These are phyloP conservation scores for Syngnathus scovelli DNA, from an alignment of 2,113 vertebrate species.

Conservation along the genomic window DNA sequence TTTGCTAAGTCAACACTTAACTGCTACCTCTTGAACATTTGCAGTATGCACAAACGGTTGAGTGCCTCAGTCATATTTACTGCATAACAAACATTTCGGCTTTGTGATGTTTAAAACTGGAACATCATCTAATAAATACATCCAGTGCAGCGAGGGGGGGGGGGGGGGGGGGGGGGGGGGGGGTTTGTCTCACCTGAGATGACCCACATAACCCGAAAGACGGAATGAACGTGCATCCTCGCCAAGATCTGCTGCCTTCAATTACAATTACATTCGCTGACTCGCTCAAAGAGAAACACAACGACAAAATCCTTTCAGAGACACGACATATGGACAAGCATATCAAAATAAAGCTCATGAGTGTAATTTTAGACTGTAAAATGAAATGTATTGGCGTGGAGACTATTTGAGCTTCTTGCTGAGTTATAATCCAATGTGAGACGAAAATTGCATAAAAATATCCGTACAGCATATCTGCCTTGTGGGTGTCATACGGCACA, in stretches of 20 bases:
- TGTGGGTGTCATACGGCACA: not conserved
- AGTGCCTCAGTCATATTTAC: slow-evolving; percentile 27
- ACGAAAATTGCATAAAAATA: not conserved
- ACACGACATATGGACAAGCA: slow-evolving; percentile 16
- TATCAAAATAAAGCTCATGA: slow-evolving; percentile 1
- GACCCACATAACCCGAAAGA: slow-evolving; percentile 10
- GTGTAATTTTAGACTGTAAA: not conserved
- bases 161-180: not conserved
- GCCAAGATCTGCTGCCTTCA: not conserved
- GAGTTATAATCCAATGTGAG: not conserved
- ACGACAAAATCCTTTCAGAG: not conserved
- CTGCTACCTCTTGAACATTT: slow-evolving; percentile 37
- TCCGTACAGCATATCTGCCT: not conserved
- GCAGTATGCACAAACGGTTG: slow-evolving; percentile 29
- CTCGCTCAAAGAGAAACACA: slow-evolving; percentile 2
- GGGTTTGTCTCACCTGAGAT: slow-evolving; percentile 36
- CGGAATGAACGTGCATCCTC: not conserved
- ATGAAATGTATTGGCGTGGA: not conserved
- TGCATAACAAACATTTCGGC: slow-evolving; percentile 58
- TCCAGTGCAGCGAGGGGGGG: not conserved
- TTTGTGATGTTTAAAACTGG: slow-evolving; percentile 14
- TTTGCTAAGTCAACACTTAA: slow-evolving; percentile 50
- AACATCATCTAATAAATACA: not conserved
- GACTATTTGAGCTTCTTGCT: not conserved
- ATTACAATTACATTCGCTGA: slow-evolving; percentile 14